A percentile compares a stretch with the other conserved stretches of the same genome.
phyloP scores from a whole-genome alignment of 2,113 vertebrate species.

The Mus pahari region DNA sequence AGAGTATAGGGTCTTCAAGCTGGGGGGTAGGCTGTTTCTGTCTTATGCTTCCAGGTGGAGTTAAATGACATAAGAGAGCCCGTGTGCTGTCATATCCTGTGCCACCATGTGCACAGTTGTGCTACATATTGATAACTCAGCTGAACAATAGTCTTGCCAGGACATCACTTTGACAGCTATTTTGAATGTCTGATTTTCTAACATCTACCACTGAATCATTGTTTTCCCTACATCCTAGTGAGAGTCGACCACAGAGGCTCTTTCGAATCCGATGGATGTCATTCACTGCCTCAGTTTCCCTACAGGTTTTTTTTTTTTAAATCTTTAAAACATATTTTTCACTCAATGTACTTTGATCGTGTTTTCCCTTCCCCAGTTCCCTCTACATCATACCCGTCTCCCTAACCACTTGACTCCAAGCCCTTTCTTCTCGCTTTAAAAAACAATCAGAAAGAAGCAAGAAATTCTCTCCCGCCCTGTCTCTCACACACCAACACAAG shows the following conservation, averaged over 20 bases:
- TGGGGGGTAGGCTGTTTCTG: slow-evolving; percentile 49
- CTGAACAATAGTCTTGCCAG: not conserved
- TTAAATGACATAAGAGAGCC: slow-evolving; percentile 9
- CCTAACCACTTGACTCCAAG: not conserved
- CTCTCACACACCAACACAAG: not conserved
- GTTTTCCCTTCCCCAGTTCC: not conserved
- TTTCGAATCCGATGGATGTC: slow-evolving; percentile 77
- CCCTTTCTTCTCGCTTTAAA: not conserved
- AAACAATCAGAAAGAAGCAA: not conserved
- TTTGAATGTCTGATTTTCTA: not conserved
- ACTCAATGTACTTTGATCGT: not conserved
- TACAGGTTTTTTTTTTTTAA: not conserved
- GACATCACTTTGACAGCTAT: not conserved
- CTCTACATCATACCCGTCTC: too few relatives aligned
- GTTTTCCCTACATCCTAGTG: slow-evolving; percentile 66
- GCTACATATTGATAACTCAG: accelerated
- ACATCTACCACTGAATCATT: not conserved
- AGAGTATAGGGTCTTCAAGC: slow-evolving; percentile 57
- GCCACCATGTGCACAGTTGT: not conserved
- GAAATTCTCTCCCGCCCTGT: not conserved
- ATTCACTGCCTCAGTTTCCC: slow-evolving; percentile 80
- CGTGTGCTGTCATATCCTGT: accelerated
- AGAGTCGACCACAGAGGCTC: slow-evolving; percentile 74
- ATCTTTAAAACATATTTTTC: not conserved
- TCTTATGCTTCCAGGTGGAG: slow-evolving; percentile 51